A percentile compares a stretch with the other conserved stretches of the same genome.
Evolutionary conservation across 2,113 vertebrate genomes (phyloP).

Genomic region (Aegotheles bennettii): DNA sequence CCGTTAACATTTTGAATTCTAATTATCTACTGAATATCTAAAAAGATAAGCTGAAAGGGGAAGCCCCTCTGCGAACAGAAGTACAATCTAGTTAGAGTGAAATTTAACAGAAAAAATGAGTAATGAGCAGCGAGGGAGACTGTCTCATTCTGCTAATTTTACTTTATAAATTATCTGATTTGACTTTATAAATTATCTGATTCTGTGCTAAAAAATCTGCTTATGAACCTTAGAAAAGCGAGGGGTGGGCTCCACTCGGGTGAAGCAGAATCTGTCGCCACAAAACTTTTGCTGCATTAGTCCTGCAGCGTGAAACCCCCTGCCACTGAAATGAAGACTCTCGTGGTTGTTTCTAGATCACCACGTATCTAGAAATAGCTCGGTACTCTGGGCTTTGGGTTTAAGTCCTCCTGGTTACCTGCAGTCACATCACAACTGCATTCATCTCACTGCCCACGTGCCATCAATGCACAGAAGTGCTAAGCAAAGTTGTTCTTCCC

Average conservation of each 20-base stretch:
- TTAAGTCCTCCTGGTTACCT: not conserved
- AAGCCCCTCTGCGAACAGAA: conserved; percentile 28
- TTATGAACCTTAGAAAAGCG: not conserved
- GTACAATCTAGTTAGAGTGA: conserved; percentile 13
- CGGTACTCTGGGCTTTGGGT: not conserved
- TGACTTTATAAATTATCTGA: not conserved
- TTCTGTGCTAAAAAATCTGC: conserved; percentile 26
- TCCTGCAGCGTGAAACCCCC: not conserved
- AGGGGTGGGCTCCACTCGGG: not conserved
- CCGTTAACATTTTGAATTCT: conserved; percentile 20
- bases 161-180: conserved; percentile 59
- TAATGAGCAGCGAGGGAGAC: conserved; percentile 38
- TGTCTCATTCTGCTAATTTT: conserved; percentile 49
- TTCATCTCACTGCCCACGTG: not conserved
- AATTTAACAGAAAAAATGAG: conserved; percentile 66
- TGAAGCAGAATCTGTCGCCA: not conserved
- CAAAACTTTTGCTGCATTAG: not conserved
- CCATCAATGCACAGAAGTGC: not conserved
- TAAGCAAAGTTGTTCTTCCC: not conserved
- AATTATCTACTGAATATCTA: conserved; percentile 58
- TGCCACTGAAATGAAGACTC: not conserved
- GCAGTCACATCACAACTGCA: not conserved
- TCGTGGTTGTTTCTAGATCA: not conserved
- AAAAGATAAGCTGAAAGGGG: conserved; percentile 30
- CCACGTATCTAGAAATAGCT: not conserved